Conservation (phyloP, 2,113 vertebrate species). For the Dascyllus trimaculatus region DNA sequence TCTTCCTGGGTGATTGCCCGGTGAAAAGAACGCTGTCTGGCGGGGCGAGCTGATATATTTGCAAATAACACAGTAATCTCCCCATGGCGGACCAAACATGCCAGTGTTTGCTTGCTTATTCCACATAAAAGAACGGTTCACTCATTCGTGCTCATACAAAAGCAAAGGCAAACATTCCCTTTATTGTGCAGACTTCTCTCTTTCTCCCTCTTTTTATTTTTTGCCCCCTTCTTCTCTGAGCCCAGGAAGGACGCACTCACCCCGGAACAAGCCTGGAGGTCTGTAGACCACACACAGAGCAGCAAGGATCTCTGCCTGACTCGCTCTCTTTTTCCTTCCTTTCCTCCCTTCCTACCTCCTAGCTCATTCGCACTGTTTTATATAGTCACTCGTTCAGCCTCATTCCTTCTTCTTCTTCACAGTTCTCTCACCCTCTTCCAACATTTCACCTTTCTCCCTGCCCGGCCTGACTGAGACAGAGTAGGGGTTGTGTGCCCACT, state of each 20-base stretch:
- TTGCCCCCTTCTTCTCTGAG: conserved; percentile 58
- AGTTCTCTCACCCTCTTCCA: conserved; percentile 20
- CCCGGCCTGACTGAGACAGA: conserved; percentile 11
- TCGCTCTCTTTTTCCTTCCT: conserved; percentile 61
- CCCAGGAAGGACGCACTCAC: conserved; percentile 78
- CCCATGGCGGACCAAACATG: conserved; percentile 62
- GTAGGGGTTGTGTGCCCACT: conserved; percentile 9
- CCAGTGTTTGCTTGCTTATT: conserved; percentile 79
- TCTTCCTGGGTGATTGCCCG: conserved; percentile 42
- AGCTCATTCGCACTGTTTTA: conserved; percentile 26
- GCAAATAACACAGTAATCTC: conserved; percentile 74
- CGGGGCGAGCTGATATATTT: conserved; percentile 65
- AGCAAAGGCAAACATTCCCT: conserved; percentile 82
- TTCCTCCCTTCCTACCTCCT: conserved; percentile 13
- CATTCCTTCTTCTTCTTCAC: background rate
- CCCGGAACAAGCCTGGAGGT: conserved; percentile 83
- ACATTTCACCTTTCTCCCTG: conserved; percentile 38
- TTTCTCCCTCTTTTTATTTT: conserved; percentile 58
- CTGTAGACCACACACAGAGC: conserved; percentile 86
- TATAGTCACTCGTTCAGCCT: conserved; percentile 11
- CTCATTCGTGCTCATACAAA: conserved; percentile 70
- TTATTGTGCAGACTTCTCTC: conserved; percentile 76
- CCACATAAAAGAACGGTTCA: conserved; percentile 77
- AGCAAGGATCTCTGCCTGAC: conserved; percentile 52
- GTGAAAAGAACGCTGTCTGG: conserved; percentile 58